These are phyloP conservation scores for Campoplex nolae DNA, from an alignment of 2,888 invertebrate species.

Conservation along the genomic window DNA sequence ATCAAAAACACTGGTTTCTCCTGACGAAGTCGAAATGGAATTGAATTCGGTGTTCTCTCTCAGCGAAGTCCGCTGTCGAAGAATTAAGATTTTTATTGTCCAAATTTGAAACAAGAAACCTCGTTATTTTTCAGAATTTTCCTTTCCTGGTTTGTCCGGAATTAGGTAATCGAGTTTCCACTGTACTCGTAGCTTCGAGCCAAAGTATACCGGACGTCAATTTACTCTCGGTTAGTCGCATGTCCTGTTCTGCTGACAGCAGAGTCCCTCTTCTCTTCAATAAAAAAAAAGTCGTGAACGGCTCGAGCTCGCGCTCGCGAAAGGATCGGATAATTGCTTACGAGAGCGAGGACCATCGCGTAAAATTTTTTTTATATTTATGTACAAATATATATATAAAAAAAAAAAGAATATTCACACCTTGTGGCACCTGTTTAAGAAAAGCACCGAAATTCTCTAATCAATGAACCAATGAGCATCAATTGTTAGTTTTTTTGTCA, in stretches of 20 bases:
- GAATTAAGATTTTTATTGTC: not conserved
- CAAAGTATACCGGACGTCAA: constrained; percentile 21
- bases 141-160: not conserved
- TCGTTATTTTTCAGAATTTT: not conserved
- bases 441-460: not conserved
- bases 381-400: not conserved
- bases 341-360: constrained; percentile 29
- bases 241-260: constrained; percentile 25
- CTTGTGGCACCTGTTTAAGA: not conserved
- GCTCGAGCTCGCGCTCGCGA: not conserved
- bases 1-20: not conserved
- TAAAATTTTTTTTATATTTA: too few species aligned
- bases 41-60: not conserved
- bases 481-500: not conserved
- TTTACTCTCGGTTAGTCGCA: constrained; percentile 22
- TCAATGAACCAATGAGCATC: not conserved
- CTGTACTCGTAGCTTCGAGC: not conserved
- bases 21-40: not conserved
- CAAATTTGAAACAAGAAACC: not conserved
- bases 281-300: constrained; percentile 8
- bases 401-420: not conserved
- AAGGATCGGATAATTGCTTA: constrained; percentile 51
- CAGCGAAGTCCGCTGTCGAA: not conserved
- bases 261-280: constrained; percentile 11
- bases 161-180: not conserved